These are phyloP conservation scores for Bufo bufo DNA, from an alignment of 2,113 vertebrate species.

Conservation along the genomic window DNA sequence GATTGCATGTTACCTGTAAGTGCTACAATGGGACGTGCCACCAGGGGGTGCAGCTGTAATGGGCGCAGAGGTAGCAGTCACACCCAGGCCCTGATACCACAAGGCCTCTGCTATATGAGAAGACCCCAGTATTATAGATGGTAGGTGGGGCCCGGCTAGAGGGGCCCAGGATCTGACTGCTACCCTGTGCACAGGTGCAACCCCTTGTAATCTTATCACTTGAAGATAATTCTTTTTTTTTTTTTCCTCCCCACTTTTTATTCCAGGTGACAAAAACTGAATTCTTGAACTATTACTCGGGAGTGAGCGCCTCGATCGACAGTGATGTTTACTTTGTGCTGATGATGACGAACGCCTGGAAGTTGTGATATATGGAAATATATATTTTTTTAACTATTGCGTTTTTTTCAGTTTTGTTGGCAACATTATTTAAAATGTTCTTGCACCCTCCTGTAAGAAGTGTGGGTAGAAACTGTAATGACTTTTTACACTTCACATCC, in stretches of 20 bases:
- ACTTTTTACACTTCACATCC: background rate
- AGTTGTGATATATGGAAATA: slow-evolving; percentile 61
- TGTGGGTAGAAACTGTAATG: background rate
- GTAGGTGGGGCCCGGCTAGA: too few relatives aligned
- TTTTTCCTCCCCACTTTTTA: background rate
- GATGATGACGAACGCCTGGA: slow-evolving; percentile 68
- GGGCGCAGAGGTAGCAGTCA: too few relatives aligned
- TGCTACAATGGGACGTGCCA: too few relatives aligned
- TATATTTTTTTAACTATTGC: slow-evolving; percentile 17
- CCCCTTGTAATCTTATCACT: too few relatives aligned
- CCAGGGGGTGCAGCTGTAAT: too few relatives aligned
- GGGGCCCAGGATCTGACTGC: too few relatives aligned
- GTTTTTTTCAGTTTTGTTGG: background rate
- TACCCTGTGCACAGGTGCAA: too few relatives aligned
- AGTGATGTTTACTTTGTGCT: slow-evolving; percentile 67
- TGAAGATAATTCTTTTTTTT: background rate
- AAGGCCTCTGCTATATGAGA: too few relatives aligned
- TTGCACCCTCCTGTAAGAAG: background rate
- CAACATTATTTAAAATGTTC: background rate
- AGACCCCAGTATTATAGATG: too few relatives aligned
- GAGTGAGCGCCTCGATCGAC: slow-evolving; percentile 67
- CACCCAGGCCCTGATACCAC: too few relatives aligned
- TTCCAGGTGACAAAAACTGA: slow-evolving; percentile 67
- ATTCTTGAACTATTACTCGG: slow-evolving; percentile 68
- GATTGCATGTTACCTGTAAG: too few relatives aligned